Conservation (phyloP, 2,113 vertebrate genomes). For the Erythrolamprus reginae region DNA sequence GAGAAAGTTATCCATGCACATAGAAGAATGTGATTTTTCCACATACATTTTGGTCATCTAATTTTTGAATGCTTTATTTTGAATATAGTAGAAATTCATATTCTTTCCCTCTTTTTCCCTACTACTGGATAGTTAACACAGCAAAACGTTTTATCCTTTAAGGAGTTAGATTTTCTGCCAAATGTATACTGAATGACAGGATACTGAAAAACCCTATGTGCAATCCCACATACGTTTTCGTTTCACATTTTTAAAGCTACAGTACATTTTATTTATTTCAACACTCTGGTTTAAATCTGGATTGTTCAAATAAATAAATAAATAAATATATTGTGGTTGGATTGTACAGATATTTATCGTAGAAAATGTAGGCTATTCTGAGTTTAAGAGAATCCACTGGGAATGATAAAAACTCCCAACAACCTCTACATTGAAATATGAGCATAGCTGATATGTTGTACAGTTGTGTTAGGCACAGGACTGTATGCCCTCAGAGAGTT, state of each 20-base stretch:
- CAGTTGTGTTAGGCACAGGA: neutral
- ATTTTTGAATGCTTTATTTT: slow-evolving; percentile 43
- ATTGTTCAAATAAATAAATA: neutral
- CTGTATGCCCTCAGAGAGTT: neutral
- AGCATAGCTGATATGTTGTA: neutral
- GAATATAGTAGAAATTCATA: slow-evolving; percentile 10
- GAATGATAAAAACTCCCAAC: neutral
- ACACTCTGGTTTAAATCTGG: neutral
- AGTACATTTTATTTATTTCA: neutral
- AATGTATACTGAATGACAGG: neutral
- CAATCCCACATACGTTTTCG: neutral
- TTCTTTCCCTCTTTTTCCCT: neutral
- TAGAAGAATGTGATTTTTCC: slow-evolving; percentile 17
- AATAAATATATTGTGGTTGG: neutral
- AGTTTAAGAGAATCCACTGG: too few relatives aligned
- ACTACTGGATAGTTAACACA: neutral
- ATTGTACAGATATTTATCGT: neutral
- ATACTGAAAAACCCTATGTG: neutral
- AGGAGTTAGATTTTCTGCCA: neutral
- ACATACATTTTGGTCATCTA: neutral
- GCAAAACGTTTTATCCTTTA: slow-evolving; percentile 10
- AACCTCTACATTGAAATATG: neutral
- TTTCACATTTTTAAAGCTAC: neutral
- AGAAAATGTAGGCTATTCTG: neutral
- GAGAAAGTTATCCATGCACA: slow-evolving; percentile 4